Base-by-base conservation (phyloP, 2,797 vertebrate genomes). In the Epinephelus malabaricus region DNA sequence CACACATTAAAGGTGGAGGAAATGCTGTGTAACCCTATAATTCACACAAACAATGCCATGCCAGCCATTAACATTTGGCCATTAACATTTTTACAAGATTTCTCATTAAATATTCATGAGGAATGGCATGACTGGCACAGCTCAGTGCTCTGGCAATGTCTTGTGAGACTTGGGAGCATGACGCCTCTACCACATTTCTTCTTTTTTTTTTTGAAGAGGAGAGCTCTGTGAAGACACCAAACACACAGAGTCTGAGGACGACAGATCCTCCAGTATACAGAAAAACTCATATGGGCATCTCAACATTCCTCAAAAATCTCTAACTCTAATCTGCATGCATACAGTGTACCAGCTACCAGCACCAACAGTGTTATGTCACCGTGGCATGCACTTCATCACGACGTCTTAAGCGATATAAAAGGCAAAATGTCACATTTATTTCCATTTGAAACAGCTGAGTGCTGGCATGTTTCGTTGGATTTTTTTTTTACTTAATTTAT, bases 31-130 rank as follows among this genome's bases (percentile, higher is more conserved):
- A 69, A 67, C 27, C 55, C 45, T 30, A 18, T 70, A 59, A 64
- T 74, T 81, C 17, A 38, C 25, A 51, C 58, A 58, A 81, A 73
- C 47, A 71, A 63, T 69, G 58, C 23, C 15, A 73, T 27, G 19
- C 0, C 0, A 85, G n/a, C 78, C 34, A 77, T 77, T 85, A 72
- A 78, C 49, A 51, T 82, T 78, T 84, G 50, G 30, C 75, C 51
- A 50, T 81, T 69, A 70, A 79, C 50, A 53, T 79, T 76, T 82
- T 82, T 69, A 81, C 59, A 62, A 62, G 58, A 79, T 79, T 53
- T 74, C 53, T 79, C 63, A 79, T 88, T 19, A 75, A 80, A 82
- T 81, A 68, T 82, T 86, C 27, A 83, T 69, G 43, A 79, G 60
- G 76, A 73, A 50, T 68, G 65, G 40, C 55, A 55, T 62, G 45